Evolutionary conservation across 2,113 vertebrate species (phyloP).

Genomic region (Elanus axillaris): DNA sequence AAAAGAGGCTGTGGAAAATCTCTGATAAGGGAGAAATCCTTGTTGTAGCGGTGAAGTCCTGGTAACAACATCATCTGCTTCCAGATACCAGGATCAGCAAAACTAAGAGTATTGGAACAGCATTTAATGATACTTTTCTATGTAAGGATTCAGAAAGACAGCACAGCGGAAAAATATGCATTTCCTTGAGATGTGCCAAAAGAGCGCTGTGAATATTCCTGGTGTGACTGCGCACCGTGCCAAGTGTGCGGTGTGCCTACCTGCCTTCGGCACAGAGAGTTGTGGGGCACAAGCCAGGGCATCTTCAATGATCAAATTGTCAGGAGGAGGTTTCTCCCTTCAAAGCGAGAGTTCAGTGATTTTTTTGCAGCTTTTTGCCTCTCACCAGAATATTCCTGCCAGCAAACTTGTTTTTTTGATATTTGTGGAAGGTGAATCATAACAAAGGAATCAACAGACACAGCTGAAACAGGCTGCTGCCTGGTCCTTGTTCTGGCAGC

Average conservation of each 20-base stretch:
- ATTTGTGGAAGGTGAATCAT: constrained; percentile 58
- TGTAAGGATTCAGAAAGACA: not conserved
- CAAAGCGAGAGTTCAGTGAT: not conserved
- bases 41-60: not conserved
- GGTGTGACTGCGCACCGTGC: not conserved
- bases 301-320: not conserved
- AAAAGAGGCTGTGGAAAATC: not conserved
- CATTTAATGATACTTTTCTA: not conserved
- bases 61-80: not conserved
- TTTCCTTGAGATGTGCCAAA: not conserved
- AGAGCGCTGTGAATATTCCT: not conserved
- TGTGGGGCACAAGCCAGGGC: not conserved
- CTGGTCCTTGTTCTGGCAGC: not conserved
- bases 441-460: constrained; percentile 27
- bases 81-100: not conserved
- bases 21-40: not conserved
- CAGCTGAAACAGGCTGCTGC: constrained; percentile 4
- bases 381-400: not conserved
- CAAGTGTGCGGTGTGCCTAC: fast-evolving
- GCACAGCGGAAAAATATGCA: not conserved
- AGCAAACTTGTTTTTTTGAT: constrained; percentile 47
- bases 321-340: not conserved
- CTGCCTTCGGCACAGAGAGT: fast-evolving
- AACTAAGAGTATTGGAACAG: not conserved
- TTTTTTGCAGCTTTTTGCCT: not conserved